Evolutionary conservation across 2,113 vertebrate genomes (phyloP).

Genomic region (Herpetotheres cachinnans): DNA sequence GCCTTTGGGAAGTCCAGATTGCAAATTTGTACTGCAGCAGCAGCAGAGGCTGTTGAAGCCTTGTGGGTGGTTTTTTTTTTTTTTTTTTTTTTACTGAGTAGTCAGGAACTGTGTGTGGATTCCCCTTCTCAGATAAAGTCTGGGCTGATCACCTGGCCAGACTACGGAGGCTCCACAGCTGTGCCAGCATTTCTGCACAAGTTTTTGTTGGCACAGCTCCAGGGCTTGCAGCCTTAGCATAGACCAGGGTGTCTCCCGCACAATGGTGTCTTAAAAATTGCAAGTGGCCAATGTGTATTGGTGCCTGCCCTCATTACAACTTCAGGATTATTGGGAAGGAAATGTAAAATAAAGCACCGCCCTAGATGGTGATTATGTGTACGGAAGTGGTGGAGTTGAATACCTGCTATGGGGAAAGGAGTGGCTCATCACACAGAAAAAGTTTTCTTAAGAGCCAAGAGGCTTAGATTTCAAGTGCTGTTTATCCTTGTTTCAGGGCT

Average conservation of each 20-base stretch:
- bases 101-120: neutral
- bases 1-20: neutral
- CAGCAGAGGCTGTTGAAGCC: neutral
- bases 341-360: neutral
- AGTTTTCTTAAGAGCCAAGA: neutral
- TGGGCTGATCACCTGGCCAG: neutral
- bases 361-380: neutral
- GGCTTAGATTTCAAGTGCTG: conserved; percentile 42
- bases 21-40: neutral
- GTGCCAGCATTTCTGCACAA: neutral
- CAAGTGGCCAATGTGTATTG: neutral
- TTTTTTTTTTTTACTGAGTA: neutral
- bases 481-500: conserved; percentile 63
- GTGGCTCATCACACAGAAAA: neutral
- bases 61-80: neutral
- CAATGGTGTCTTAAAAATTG: neutral
- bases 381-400: neutral
- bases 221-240: neutral
- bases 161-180: neutral
- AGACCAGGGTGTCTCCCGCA: neutral
- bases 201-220: neutral
- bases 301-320: neutral
- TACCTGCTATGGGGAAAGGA: neutral
- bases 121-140: neutral
- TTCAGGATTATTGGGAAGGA: neutral